phyloP scores from a whole-genome alignment of 2,797 vertebrate genomes.

The Channa striata region DNA sequence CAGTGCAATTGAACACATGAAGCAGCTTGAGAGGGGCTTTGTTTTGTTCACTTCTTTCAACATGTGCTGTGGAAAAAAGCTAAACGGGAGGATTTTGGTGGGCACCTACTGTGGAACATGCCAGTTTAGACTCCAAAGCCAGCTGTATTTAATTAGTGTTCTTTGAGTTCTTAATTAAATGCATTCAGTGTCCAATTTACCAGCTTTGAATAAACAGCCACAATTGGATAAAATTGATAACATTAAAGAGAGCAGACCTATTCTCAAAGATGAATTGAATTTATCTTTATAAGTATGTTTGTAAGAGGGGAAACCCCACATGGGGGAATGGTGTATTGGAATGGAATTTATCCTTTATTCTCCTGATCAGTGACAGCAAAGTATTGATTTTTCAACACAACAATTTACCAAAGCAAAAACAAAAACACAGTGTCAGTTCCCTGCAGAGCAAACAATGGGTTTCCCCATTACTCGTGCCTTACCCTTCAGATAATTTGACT shows the following conservation, averaged over 20 bases:
- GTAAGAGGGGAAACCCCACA: constrained; percentile 21
- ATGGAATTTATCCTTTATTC: constrained; percentile 23
- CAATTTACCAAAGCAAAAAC: constrained; percentile 27
- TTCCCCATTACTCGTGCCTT: constrained; percentile 18
- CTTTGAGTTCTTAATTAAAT: constrained; percentile 78
- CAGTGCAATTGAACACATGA: constrained; percentile 50
- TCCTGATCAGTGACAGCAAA: constrained; percentile 18
- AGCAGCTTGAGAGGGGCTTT: constrained; percentile 53
- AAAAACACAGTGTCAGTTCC: constrained; percentile 10
- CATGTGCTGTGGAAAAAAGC: constrained; percentile 18
- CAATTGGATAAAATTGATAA: constrained; percentile 58
- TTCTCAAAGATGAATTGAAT: constrained; percentile 62
- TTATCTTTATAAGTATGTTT: constrained; percentile 44
- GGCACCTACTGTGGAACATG: constrained; percentile 50
- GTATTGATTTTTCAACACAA: constrained; percentile 45
- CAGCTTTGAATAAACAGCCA: constrained; percentile 55
- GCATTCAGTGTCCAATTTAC: constrained; percentile 58
- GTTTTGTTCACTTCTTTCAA: constrained; percentile 43
- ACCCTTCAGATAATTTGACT: constrained; percentile 48
- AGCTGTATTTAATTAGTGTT: constrained; percentile 70
- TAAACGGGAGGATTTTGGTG: constrained; percentile 18
- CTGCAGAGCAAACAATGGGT: constrained; percentile 24
- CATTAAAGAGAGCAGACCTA: constrained; percentile 35
- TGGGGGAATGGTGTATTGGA: constrained; percentile 16
- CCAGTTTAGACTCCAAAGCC: constrained; percentile 51